Evolutionary conservation across 1,140 invertebrate species (phyloP), one percentile per base, ranked within the genome.

Genomic region (Leptopilina boulardi): DNA sequence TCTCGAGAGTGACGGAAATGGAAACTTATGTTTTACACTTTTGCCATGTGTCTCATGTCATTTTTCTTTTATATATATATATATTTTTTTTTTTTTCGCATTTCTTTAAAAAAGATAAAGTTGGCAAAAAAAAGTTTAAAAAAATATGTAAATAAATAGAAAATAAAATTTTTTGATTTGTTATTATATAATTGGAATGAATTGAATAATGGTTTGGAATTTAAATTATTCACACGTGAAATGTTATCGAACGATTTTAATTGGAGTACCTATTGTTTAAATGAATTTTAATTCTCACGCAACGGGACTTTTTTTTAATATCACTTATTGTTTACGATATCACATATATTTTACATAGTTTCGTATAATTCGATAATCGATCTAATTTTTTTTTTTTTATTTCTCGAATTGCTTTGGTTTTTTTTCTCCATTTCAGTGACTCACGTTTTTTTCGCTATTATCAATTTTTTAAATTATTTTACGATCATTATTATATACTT

Each of bases 251-350:
- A 38, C 34, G 34, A 47, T 47, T 51, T 51, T 18, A 51, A 51
- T 51, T 51, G 5, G 47, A n/a, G 18, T 51, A n/a, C 6, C 1
- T 47, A 11, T 9, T 15, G 44, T 51, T 51, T 66, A 59, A 59
- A 21, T 66, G 11, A 30, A 66, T 15, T 30, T 30, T 54, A 54
- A 54, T 54, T 34, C 59, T 66, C 59, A 66, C 59, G 1, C 23
- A n/a, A 66, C 13, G 26, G 23, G 26, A 66, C 59, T 66, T 30
- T 23, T 30, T 66, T 30, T n/a, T n/a, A n/a, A 59, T 66, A 54
- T 54, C 59, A 66, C 59, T 66, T 66, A 38, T 38, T 38, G 34
- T 59, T 66, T 66, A 34, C 26, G 26, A n/a, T 66, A 66, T 66
- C 59, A 66, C 26, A 66, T 66, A 26, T 66, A 30, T 30, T 30